Percentiles rank a stretch among this genome's conserved stretches.
Evolutionary conservation across 1,140 invertebrate genomes (phyloP).

Genomic region (Heliconius nattereri): DNA sequence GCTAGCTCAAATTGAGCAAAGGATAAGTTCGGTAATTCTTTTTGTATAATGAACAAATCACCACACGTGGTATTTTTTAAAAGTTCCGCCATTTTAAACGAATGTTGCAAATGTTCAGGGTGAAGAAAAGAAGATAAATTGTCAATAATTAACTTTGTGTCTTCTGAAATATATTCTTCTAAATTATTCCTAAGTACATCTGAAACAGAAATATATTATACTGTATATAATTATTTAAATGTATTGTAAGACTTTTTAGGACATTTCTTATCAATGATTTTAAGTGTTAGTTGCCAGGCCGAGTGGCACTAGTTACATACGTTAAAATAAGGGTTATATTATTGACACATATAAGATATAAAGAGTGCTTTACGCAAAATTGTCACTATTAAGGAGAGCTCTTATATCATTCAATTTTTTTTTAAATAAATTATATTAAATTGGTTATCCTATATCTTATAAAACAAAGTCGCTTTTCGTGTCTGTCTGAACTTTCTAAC

Average conservation of each 20-base stretch:
- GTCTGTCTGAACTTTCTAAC: no score
- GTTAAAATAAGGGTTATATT: no score
- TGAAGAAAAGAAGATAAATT: slow-evolving; percentile 35
- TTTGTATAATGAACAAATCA: slow-evolving; percentile 13
- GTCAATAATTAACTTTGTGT: slow-evolving; percentile 40
- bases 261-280: no score
- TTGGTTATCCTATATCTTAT: no score
- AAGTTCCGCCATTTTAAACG: slow-evolving; percentile 45
- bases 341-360: no score
- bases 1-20: slow-evolving; percentile 19
- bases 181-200: slow-evolving; percentile 46
- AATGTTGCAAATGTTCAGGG: slow-evolving; percentile 36
- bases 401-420: no score
- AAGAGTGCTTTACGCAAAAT: no score
- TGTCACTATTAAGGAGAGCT: no score
- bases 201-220: slow-evolving; percentile 32
- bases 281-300: no score
- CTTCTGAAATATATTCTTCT: slow-evolving; percentile 46
- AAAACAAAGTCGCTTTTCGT: no score
- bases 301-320: no score
- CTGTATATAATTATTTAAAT: background rate
- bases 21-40: background rate
- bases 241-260: background rate
- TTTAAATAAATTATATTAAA: no score
- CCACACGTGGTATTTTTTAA: slow-evolving; percentile 43